Base-by-base conservation (phyloP, 2,113 vertebrate species). In the Lampris incognitus region DNA sequence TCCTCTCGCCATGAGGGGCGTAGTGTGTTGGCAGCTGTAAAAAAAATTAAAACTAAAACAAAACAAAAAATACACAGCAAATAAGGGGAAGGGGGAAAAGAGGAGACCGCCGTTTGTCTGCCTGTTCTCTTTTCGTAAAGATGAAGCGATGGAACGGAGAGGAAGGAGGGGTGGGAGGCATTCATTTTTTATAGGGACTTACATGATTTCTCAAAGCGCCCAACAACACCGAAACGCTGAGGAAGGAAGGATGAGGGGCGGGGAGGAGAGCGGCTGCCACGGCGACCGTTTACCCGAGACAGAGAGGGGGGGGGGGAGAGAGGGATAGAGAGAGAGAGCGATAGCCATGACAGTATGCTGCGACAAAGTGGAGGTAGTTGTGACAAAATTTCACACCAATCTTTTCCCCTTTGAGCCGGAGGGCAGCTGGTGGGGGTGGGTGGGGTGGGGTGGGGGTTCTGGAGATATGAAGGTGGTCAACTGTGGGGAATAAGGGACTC, bases 131-230 rank as follows among this genome's bases (percentile, higher is more conserved):
- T 86, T 84, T 81, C 42, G 72, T 59, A 36, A 57, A 81, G 80
- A 81, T 49, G 11, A 67, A 64, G 66, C 37, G 36, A 57, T 6
- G 36, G 11, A 65, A 55, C 9, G 39, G 3, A 48, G 71, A 60
- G 41, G 6, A 39, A 36, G 65, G 38, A 40, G 62, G 58, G 59
- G 63, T n/a, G 6, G 24, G 42, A 42, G 62, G 62, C 64, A 79
- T 87, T 62, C 52, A 87, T 87, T 85, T 89, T 85, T 90, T 79
- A 89, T 84, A 42, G 71, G 11, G 70, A 65, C 80, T 87, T 80
- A 78, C 69, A 83, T 66, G 77, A 87, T 70, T 87, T 81, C 57
- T 85, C 59, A 65, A 85, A 79, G 60, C 70, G 66, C 41, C 58
- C 76, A 76, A 78, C 66, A 75, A 86, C 79, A 81, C 24, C 24